These are phyloP conservation scores for Ceriagrion tenellum DNA, from an alignment of 2,888 invertebrate species.

Conservation along the genomic window DNA sequence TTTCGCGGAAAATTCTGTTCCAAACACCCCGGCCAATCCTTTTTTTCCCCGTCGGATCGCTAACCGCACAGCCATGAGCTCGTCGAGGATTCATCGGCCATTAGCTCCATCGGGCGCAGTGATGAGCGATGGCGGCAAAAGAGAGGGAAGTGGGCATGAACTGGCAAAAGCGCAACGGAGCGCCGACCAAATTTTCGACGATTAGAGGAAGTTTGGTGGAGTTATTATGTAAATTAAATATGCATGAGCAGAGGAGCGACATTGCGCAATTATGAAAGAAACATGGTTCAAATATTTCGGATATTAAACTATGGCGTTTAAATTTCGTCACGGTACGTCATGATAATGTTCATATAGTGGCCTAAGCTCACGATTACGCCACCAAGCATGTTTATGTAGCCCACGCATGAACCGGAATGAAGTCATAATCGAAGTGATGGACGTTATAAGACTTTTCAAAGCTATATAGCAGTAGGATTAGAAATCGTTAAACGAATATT, in stretches of 20 bases:
- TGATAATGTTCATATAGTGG: neutral
- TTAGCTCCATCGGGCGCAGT: slow-evolving; percentile 34
- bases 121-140: neutral
- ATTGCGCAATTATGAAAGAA: neutral
- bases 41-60: neutral
- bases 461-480: no score
- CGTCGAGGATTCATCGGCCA: slow-evolving; percentile 45
- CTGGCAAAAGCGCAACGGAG: neutral
- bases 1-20: slow-evolving; percentile 43
- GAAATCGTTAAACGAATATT: no score
- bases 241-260: neutral
- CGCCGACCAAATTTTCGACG: neutral
- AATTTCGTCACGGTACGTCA: neutral
- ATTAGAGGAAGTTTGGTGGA: neutral
- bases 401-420: no score
- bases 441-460: no score
- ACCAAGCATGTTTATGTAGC: no score
- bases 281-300: neutral
- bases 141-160: neutral
- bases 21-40: slow-evolving; percentile 1
- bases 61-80: slow-evolving; percentile 18
- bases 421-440: no score
- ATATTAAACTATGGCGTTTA: neutral
- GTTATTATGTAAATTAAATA: slow-evolving; percentile 36
- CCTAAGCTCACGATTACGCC: no score